Evolutionary conservation across 1,140 invertebrate species (phyloP).

Genomic region (Musca vetustissima): DNA sequence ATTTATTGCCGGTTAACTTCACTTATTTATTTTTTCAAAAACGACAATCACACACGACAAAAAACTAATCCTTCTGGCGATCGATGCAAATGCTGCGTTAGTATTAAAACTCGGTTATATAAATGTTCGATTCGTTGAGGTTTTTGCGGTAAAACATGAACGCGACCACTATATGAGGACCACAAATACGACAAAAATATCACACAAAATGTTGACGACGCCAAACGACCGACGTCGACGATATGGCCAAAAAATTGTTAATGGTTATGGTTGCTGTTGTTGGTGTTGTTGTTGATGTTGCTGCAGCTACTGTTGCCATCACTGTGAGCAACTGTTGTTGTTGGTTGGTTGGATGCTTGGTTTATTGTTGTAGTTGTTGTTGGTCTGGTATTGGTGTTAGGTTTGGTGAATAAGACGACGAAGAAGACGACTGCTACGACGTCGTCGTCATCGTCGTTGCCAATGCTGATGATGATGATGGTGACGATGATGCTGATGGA

Average conservation of each 20-base stretch:
- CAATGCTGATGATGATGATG: slow-evolving; percentile 5
- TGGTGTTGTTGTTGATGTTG: not conserved
- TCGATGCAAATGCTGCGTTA: slow-evolving; percentile 54
- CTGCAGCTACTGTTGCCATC: not conserved
- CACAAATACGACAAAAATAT: slow-evolving; percentile 22
- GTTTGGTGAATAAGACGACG: no score
- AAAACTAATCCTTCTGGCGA: slow-evolving; percentile 39
- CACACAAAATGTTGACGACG: slow-evolving; percentile 8
- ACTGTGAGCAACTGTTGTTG: slow-evolving; percentile 7
- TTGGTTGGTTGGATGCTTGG: no score
- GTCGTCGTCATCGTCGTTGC: not conserved
- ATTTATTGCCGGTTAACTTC: not conserved
- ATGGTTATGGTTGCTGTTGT: slow-evolving; percentile 7
- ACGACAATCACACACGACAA: not conserved
- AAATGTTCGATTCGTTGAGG: slow-evolving; percentile 30
- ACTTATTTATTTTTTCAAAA: not conserved
- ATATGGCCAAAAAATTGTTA: slow-evolving; percentile 8
- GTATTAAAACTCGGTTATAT: slow-evolving; percentile 47
- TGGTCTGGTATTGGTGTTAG: no score
- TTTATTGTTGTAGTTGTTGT: no score
- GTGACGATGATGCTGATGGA: not conserved
- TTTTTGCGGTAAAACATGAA: slow-evolving; percentile 56
- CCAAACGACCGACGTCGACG: slow-evolving; percentile 28
- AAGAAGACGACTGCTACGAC: no score
- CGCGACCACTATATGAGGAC: slow-evolving; percentile 48